These are phyloP conservation scores for Ashinkailepas kermadecensis DNA, from an alignment of 2,888 invertebrate species.

Conservation along the genomic window DNA sequence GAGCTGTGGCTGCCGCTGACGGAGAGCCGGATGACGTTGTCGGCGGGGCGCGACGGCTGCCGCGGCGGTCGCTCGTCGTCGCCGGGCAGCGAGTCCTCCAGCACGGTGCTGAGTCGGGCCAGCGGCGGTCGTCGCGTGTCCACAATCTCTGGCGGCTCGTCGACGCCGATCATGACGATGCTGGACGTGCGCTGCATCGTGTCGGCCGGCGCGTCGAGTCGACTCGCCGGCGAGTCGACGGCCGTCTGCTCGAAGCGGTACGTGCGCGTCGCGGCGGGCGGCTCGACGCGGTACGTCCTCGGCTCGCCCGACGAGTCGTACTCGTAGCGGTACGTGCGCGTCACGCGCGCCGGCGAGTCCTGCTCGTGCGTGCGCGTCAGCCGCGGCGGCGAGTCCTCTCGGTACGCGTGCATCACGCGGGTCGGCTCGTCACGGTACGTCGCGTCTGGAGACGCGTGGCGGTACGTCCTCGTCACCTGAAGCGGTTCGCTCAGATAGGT, in stretches of 20 bases:
- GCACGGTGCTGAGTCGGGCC: background rate
- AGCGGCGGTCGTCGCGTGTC: background rate
- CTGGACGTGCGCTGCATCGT: background rate
- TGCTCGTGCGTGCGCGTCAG: no score
- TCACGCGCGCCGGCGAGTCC: background rate
- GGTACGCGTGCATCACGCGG: background rate
- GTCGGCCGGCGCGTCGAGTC: background rate
- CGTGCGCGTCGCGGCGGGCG: background rate
- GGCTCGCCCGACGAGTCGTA: background rate
- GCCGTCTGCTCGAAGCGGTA: background rate
- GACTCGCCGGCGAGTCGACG: background rate
- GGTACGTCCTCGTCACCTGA: background rate
- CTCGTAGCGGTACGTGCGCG: background rate
- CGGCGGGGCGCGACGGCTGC: background rate
- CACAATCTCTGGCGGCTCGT: background rate
- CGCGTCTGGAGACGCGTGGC: background rate
- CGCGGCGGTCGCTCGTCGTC: background rate
- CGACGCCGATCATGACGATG: conserved; percentile 13
- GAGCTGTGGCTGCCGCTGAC: conserved; percentile 16
- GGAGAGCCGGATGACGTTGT: conserved; percentile 7
- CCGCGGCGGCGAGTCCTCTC: background rate
- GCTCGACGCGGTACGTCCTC: background rate
- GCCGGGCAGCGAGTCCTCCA: background rate
- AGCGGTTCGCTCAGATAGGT: background rate
- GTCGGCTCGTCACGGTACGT: background rate